phyloP scores from a whole-genome alignment of 2,888 invertebrate genomes.

The Caradrina clavipalpis region DNA sequence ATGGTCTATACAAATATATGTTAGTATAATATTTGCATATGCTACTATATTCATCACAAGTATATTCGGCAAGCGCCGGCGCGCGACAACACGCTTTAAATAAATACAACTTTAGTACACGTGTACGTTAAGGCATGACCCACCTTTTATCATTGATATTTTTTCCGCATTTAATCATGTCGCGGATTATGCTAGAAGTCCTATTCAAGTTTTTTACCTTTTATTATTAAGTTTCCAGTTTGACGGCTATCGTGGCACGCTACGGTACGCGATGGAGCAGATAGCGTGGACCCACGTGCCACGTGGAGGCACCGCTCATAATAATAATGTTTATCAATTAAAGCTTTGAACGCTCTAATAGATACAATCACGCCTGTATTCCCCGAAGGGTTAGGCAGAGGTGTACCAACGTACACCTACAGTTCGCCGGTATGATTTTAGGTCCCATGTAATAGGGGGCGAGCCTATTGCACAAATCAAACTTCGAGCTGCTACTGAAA shows the following conservation, averaged over 20 bases:
- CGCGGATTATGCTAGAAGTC: conserved; percentile 79
- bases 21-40: conserved; percentile 48
- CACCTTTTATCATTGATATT: conserved; percentile 79
- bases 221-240: conserved; percentile 59
- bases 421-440: too few relatives aligned
- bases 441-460: too few relatives aligned
- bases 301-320: conserved; percentile 23
- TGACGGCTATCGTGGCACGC: conserved; percentile 54
- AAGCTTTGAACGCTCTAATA: conserved; percentile 11
- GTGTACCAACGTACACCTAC: too few relatives aligned
- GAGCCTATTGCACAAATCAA: too few relatives aligned
- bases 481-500: too few relatives aligned
- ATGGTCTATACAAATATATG: conserved; percentile 46
- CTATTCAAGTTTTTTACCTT: conserved; percentile 78
- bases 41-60: conserved; percentile 25
- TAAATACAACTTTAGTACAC: conserved; percentile 64
- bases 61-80: conserved; percentile 42
- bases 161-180: conserved; percentile 72
- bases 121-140: conserved; percentile 68
- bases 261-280: conserved; percentile 42
- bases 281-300: conserved; percentile 44
- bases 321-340: conserved; percentile 39
- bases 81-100: conserved; percentile 32
- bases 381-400: too few relatives aligned
- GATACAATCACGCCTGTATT: too few relatives aligned